Evolutionary conservation across 2,888 invertebrate species (phyloP).

Genomic region (Platynereis dumerilii): DNA sequence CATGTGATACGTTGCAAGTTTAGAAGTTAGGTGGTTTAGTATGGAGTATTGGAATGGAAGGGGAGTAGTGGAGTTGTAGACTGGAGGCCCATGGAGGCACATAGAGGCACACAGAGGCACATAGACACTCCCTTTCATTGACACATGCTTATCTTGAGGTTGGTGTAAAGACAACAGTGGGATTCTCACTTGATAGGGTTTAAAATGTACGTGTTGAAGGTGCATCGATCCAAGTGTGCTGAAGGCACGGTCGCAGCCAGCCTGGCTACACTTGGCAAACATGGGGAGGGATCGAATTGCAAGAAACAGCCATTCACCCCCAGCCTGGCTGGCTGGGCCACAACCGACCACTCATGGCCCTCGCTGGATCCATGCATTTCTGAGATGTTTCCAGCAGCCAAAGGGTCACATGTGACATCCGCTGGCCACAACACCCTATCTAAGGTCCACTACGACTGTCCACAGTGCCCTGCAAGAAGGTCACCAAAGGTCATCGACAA

Average conservation of each 20-base stretch:
- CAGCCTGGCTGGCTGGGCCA: not conserved
- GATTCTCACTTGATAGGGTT: conserved; percentile 2
- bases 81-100: not conserved
- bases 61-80: not conserved
- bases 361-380: too few species aligned
- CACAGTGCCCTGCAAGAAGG: too few species aligned
- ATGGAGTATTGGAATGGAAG: too few species aligned
- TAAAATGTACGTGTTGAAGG: conserved; percentile 5
- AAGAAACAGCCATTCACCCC: not conserved
- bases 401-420: too few species aligned
- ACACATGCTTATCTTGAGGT: conserved; percentile 1
- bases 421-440: too few species aligned
- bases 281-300: not conserved
- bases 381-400: too few species aligned
- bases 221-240: conserved; percentile 4
- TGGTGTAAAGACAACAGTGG: not conserved
- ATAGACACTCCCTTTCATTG: not conserved
- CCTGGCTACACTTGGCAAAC: conserved; percentile 3
- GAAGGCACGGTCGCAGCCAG: conserved; percentile 3
- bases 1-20: too few species aligned
- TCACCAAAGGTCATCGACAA: too few species aligned
- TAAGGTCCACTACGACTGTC: too few species aligned
- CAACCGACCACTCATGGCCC: not conserved
- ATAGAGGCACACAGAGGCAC: not conserved
- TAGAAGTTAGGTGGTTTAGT: too few species aligned